phyloP scores from a whole-genome alignment of 2,888 invertebrate species.

The Oligia fasciuncula region DNA sequence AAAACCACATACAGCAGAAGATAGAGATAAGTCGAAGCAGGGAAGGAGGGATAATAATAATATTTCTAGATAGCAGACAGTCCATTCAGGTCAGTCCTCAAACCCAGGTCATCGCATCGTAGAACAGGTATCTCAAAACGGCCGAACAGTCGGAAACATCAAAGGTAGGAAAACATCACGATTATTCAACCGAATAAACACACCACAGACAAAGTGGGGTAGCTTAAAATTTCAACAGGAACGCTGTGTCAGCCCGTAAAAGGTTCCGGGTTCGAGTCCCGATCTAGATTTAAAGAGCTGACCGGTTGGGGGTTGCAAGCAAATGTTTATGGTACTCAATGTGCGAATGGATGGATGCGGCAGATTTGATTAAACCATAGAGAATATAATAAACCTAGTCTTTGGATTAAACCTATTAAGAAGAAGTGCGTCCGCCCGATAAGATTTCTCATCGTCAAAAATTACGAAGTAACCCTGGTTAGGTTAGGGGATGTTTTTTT shows the following conservation, averaged over 20 bases:
- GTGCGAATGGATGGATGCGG: conserved; percentile 38
- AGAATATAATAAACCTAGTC: no score
- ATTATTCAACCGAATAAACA: conserved; percentile 63
- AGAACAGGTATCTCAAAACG: conserved; percentile 15
- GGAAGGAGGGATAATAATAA: neutral
- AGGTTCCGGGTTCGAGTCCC: conserved; percentile 66
- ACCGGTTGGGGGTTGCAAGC: conserved; percentile 67
- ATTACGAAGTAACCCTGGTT: neutral
- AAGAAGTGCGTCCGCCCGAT: neutral
- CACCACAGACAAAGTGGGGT: conserved; percentile 57
- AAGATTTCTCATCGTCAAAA: neutral
- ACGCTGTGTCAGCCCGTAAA: conserved; percentile 70
- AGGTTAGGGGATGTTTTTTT: no score
- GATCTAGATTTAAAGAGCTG: conserved; percentile 72
- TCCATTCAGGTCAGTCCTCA: neutral
- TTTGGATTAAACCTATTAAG: neutral
- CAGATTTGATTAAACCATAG: neutral
- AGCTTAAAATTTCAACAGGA: conserved; percentile 64
- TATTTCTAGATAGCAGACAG: neutral
- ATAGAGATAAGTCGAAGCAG: neutral
- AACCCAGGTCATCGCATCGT: conserved; percentile 17
- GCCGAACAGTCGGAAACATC: conserved; percentile 37
- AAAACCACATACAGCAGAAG: neutral
- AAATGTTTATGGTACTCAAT: conserved; percentile 63
- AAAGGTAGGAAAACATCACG: conserved; percentile 60